Evolutionary conservation across 2,113 vertebrate genomes (phyloP).

Genomic region (Brienomyrus brachyistius): DNA sequence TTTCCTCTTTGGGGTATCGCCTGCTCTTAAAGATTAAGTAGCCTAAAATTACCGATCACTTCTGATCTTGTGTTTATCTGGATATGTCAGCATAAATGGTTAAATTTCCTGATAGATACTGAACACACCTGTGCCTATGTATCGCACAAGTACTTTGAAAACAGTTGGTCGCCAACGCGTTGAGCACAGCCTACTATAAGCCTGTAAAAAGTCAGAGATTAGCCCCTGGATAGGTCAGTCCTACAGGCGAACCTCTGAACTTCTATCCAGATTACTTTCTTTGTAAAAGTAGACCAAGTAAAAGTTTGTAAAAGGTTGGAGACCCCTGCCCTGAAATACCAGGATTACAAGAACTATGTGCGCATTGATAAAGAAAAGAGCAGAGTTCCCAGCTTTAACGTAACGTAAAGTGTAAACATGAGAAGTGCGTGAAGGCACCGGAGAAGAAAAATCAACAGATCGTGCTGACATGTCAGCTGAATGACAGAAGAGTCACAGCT

Average conservation of each 20-base stretch:
- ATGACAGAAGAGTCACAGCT: neutral
- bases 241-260: neutral
- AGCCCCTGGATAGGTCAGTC: neutral
- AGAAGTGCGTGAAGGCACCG: neutral
- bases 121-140: neutral
- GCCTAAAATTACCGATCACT: neutral
- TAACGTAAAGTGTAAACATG: too few relatives aligned
- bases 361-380: neutral
- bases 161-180: neutral
- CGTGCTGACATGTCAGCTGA: neutral
- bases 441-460: neutral
- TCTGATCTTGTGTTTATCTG: neutral
- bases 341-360: neutral
- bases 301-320: neutral
- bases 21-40: constrained; percentile 1
- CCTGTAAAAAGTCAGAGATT: neutral
- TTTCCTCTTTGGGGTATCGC: neutral
- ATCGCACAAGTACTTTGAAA: neutral
- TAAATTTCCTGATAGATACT: neutral
- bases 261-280: neutral
- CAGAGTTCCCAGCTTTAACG: neutral
- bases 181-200: neutral
- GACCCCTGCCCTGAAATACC: neutral
- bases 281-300: neutral
- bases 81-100: neutral